phyloP scores from a whole-genome alignment of 2,113 vertebrate genomes.

The Catharus minimus region DNA sequence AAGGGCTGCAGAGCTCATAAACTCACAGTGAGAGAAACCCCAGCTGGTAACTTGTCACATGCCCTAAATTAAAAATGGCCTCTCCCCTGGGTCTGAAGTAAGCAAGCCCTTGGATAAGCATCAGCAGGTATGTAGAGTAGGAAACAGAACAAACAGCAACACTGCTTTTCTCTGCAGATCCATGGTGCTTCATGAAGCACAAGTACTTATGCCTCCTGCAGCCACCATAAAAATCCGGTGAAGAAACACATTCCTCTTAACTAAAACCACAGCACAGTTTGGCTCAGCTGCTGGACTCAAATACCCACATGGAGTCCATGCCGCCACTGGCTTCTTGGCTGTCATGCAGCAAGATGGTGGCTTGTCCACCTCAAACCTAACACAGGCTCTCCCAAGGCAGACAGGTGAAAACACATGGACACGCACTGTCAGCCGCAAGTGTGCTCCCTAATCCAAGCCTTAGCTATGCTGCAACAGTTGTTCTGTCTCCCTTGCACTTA shows the following conservation, averaged over 20 bases:
- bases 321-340: background rate
- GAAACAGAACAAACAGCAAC: background rate
- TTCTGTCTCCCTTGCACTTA: background rate
- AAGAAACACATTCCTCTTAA: background rate
- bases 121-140: background rate
- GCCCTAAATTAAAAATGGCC: background rate
- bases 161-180: background rate
- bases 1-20: background rate
- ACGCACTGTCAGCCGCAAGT: background rate
- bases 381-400: background rate
- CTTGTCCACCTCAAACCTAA: background rate
- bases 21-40: background rate
- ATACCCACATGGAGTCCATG: accelerated
- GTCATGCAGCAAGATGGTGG: accelerated
- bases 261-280: accelerated
- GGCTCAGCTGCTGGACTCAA: background rate
- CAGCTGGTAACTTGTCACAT: background rate
- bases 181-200: accelerated
- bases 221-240: accelerated
- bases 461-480: background rate
- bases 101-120: background rate
- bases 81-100: background rate
- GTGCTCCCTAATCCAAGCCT: background rate
- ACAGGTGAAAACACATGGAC: accelerated
- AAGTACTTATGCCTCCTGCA: background rate